A percentile compares a stretch with the other conserved stretches of the same genome.
Evolutionary conservation across 2,797 vertebrate genomes (phyloP).

Genomic region (Cephalopachus bancanus): DNA sequence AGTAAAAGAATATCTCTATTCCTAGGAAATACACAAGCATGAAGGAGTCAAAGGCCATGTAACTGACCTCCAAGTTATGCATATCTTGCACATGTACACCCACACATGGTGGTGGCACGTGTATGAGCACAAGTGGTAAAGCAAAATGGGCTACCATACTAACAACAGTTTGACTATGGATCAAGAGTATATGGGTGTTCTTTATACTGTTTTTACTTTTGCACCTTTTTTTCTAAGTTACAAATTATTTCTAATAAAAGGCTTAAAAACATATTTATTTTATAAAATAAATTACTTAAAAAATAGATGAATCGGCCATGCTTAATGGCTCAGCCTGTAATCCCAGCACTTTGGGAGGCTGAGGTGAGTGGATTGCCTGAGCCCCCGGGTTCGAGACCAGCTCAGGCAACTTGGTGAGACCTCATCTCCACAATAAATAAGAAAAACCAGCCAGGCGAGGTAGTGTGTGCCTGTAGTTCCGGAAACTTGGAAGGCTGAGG

Average conservation of each 20-base stretch:
- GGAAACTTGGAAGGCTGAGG: too few species aligned
- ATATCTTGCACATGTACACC: background rate
- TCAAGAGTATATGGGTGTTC: background rate
- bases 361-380: too few species aligned
- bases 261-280: conserved; percentile 32
- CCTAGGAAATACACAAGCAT: conserved; percentile 19
- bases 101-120: background rate
- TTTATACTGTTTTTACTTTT: conserved; percentile 35
- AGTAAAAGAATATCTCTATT: background rate
- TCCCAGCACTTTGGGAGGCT: too few species aligned
- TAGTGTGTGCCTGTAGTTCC: too few species aligned
- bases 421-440: too few species aligned
- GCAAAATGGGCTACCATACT: background rate
- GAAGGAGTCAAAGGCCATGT: background rate
- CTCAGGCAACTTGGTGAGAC: too few species aligned
- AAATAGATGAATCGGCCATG: background rate
- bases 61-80: background rate
- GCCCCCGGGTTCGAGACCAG: too few species aligned
- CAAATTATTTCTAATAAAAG: conserved; percentile 52
- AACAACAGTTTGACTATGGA: background rate
- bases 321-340: too few species aligned
- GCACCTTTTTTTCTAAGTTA: conserved; percentile 9
- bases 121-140: background rate
- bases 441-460: too few species aligned
- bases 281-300: conserved; percentile 54